Percentiles rank a stretch among this genome's conserved stretches.
phyloP scores from a whole-genome alignment of 2,888 invertebrate species.

The Stenichneumon culpator region DNA sequence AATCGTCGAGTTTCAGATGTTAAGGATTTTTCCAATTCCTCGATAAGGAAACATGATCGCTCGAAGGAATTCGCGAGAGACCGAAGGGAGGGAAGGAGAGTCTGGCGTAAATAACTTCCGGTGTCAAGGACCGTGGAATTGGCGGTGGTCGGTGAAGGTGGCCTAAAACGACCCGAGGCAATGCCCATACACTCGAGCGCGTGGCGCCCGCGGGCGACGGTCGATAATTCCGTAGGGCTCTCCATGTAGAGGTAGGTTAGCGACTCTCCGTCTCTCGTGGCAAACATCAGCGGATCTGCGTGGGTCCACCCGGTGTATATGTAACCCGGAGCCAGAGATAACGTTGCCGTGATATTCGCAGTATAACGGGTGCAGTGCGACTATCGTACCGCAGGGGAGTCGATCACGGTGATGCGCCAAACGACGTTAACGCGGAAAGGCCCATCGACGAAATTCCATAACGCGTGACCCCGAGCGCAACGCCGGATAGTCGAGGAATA shows the following conservation, averaged over 20 bases:
- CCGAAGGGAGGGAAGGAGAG: slow-evolving; percentile 3
- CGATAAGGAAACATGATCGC: slow-evolving; percentile 2
- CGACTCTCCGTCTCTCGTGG: slow-evolving; percentile 45
- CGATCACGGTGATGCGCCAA: background rate
- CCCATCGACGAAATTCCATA: background rate
- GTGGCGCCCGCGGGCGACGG: slow-evolving; percentile 57
- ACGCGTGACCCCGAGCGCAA: background rate
- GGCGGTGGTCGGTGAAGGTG: slow-evolving; percentile 48
- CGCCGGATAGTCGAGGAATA: background rate
- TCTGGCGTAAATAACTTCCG: slow-evolving; percentile 55
- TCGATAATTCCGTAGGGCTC: slow-evolving; percentile 71
- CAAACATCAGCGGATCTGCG: slow-evolving; percentile 12
- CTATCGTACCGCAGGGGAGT: background rate
- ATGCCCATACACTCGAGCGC: slow-evolving; percentile 34
- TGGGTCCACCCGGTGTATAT: slow-evolving; percentile 10
- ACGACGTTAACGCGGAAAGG: background rate
- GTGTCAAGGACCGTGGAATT: slow-evolving; percentile 66
- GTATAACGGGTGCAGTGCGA: background rate
- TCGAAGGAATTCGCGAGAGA: background rate
- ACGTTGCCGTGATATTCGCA: slow-evolving; percentile 28
- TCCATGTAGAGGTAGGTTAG: slow-evolving; percentile 72
- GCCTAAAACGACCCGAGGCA: slow-evolving; percentile 65
- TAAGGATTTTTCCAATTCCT: background rate
- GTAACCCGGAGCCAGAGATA: slow-evolving; percentile 34
- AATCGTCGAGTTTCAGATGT: too few relatives aligned